These are phyloP conservation scores for Hylyphantes graminicola DNA, from an alignment of 1,140 invertebrate species.

Conservation along the genomic window DNA sequence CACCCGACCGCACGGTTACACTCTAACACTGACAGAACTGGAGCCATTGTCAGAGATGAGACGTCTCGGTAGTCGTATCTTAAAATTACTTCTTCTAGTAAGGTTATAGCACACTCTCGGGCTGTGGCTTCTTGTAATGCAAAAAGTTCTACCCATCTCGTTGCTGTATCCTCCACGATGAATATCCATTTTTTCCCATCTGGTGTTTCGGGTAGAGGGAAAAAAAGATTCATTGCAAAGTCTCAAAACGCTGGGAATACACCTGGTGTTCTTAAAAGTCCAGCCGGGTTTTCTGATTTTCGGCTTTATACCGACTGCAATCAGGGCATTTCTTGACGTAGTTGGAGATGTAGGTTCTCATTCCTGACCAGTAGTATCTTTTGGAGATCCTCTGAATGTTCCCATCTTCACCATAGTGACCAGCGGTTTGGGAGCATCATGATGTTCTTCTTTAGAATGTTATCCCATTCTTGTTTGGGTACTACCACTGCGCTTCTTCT, in stretches of 20 bases:
- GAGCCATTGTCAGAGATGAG: conserved; percentile 49
- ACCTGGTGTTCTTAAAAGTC: background rate
- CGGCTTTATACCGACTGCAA: background rate
- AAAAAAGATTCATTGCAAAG: conserved; percentile 4
- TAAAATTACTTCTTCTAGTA: conserved; percentile 31
- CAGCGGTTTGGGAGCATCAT: conserved; percentile 1
- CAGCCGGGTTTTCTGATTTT: background rate
- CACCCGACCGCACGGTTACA: no score
- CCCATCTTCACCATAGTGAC: conserved; percentile 3
- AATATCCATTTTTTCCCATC: conserved; percentile 16
- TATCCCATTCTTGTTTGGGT: no score
- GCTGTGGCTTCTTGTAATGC: background rate
- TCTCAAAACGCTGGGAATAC: background rate
- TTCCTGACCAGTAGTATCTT: background rate
- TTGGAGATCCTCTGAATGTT: background rate
- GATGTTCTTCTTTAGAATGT: background rate
- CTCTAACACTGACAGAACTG: no score
- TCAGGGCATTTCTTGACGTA: background rate
- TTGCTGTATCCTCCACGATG: no score
- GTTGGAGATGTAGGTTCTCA: no score
- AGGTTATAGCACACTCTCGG: background rate
- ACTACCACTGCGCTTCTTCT: no score
- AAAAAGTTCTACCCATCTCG: conserved; percentile 1
- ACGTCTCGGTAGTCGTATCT: background rate
- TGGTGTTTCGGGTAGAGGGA: conserved; percentile 13